Evolutionary conservation across 2,113 vertebrate genomes (phyloP), one percentile per base, ranked within the genome.

Genomic region (Rhinopomastus cyanomelas): DNA sequence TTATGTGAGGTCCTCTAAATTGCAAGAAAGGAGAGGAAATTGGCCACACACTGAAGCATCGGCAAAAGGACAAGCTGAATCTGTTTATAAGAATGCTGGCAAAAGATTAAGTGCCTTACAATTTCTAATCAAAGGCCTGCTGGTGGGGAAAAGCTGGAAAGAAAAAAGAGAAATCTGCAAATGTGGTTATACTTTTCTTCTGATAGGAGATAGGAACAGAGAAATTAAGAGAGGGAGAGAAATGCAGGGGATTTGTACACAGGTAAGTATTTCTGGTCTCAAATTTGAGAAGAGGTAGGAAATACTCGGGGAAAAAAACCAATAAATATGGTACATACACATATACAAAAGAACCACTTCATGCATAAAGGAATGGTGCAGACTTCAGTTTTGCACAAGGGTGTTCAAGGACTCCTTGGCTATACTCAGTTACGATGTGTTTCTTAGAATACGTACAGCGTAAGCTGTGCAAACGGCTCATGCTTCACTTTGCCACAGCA

Each of bases 81-180:
- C 78, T 91, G 89, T 94, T 94, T 94, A 80, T 95, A 85, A 92
- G 87, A 90, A 90, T 39, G 44, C 79, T 85, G 79, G 82, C 64
- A 93, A 91, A 96, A 94, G 69, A 92, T 89, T 85, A 87, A 96
- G 69, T 93, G 59, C 44, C n/a, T 95, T 82, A 81, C 72, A 90
- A 69, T 95, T 96, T 91, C 87, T 93, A 94, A 96, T 90, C 73
- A 94, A 95, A 96, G 73, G 25, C 42, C 49, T 90, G 23, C 66
- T 91, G 80, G 72, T 71, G 22, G 62, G 90, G 66, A 95, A 93
- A 94, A 44, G 77, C 61, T 87, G 56, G 29, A 78, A 22, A 92
- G 52, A 61, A 84, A 94, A 95, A 93, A 85, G 30, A 81, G 34
- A 89, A 80, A 75, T 42, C 82, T 96, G 46, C 21, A 90, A 94